phyloP scores from a whole-genome alignment of 2,888 invertebrate species.

The Drosophila mulleri region DNA sequence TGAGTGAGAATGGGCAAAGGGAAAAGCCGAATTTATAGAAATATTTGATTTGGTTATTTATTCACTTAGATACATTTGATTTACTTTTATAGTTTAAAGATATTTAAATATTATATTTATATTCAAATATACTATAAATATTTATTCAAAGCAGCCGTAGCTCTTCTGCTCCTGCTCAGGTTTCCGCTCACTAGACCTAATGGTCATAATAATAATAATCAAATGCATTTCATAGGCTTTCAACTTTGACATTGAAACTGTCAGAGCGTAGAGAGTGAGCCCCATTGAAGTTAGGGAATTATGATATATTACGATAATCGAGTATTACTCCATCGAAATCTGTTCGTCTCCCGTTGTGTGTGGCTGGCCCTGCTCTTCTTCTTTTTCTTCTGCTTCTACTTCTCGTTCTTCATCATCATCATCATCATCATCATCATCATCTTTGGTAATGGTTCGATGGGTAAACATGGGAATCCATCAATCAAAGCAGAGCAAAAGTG shows the following conservation, averaged over 20 bases:
- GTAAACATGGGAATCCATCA: conserved; percentile 76
- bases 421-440: too few relatives aligned
- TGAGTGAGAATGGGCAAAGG: too few relatives aligned
- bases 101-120: too few relatives aligned
- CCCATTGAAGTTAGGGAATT: conserved; percentile 41
- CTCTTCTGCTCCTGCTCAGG: background rate
- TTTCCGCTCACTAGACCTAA: background rate
- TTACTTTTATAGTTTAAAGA: too few relatives aligned
- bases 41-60: too few relatives aligned
- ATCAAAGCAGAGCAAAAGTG: conserved; percentile 74
- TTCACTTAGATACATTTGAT: too few relatives aligned
- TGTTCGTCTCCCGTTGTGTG: conserved; percentile 9
- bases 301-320: conserved; percentile 55
- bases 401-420: background rate
- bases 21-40: too few relatives aligned
- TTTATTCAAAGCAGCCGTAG: too few relatives aligned
- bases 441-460: conserved; percentile 57
- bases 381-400: background rate
- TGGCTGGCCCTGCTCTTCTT: background rate
- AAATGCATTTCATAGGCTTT: conserved; percentile 4
- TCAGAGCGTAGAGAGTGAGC: background rate
- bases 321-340: conserved; percentile 38
- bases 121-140: too few relatives aligned
- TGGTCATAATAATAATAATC: conserved; percentile 3
- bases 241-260: conserved; percentile 21